Evolutionary conservation across 2,113 vertebrate genomes (phyloP), one percentile per base, ranked within the genome.

Genomic region (Pimephales promelas): DNA sequence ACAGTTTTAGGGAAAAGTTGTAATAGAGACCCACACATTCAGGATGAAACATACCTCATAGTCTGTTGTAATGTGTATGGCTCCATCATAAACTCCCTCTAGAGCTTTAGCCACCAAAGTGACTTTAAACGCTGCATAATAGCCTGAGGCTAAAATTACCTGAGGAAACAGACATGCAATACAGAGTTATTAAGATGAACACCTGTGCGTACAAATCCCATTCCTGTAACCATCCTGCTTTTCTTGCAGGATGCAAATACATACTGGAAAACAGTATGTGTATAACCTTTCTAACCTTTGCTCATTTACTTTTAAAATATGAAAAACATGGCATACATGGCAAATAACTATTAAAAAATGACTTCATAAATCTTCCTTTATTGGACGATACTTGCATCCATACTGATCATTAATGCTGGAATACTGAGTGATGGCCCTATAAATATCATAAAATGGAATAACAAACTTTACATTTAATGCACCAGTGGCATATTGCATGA

Each of bases 31-130:
- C 52, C 57, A 59, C 9, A 24, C 13, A n/a, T 47, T 40, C 2
- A 16, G 16, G 10, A 26, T 7, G 16, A 26, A 61, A 28, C 10
- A 1, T 91, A 99, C 98, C 96, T 99, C 97, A 87, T 98, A 99
- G 91, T 99, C 98, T 89, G 97, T 99, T 0, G 96, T 97, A 84
- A 99, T 96, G 90, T 99, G 98, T 80, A 99, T 92, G 74, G 97
- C 97, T 89, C 97, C 97, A 20, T 99, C 98, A 61, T 98, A 97
- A 72, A 92, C 88, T 59, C 98, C 98, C 93, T 99, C 97, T 79
- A 99, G 94, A 14, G 95, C 94, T 83, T 97, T 97, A 0, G 97
- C 96, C 87, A 94, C 94, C 77, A 99, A 91, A 79, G 95, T 97
- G 84, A 99, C 96, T 92, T 96, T 94, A 91, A 99, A 99, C 18